These are phyloP conservation scores for Nothura maculosa DNA, from an alignment of 2,797 vertebrate genomes.

Conservation along the genomic window DNA sequence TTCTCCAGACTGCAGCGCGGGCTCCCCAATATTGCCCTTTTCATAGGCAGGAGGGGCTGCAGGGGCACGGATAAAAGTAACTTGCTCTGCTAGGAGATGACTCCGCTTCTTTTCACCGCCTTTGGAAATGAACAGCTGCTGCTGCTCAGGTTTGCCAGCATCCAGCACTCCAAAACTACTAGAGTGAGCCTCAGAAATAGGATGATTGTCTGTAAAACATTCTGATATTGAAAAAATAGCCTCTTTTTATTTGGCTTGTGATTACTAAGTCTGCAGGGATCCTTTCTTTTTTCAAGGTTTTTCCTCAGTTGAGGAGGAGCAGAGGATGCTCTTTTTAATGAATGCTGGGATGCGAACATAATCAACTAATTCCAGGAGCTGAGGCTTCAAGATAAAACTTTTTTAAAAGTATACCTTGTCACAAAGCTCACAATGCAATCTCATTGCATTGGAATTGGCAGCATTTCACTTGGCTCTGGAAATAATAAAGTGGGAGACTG, in stretches of 20 bases:
- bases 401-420: constrained; percentile 54
- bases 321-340: not conserved
- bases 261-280: constrained; percentile 40
- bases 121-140: constrained; percentile 60
- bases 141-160: constrained; percentile 58
- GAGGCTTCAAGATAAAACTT: constrained; percentile 60
- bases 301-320: not conserved
- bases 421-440: constrained; percentile 67
- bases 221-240: not conserved
- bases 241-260: constrained; percentile 25
- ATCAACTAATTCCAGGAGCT: constrained; percentile 66
- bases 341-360: constrained; percentile 38
- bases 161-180: constrained; percentile 24
- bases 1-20: not conserved
- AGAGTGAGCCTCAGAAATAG: constrained; percentile 51
- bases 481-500: constrained; percentile 70
- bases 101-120: constrained; percentile 18
- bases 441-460: constrained; percentile 69
- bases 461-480: constrained; percentile 66
- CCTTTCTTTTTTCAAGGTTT: not conserved
- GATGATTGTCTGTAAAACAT: constrained; percentile 48
- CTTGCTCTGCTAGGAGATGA: not conserved
- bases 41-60: not conserved
- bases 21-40: not conserved
- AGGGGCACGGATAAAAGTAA: not conserved